A percentile compares a stretch with the other conserved stretches of the same genome.
phyloP scores from a whole-genome alignment of 2,888 invertebrate species.

The Phortica okadai region DNA sequence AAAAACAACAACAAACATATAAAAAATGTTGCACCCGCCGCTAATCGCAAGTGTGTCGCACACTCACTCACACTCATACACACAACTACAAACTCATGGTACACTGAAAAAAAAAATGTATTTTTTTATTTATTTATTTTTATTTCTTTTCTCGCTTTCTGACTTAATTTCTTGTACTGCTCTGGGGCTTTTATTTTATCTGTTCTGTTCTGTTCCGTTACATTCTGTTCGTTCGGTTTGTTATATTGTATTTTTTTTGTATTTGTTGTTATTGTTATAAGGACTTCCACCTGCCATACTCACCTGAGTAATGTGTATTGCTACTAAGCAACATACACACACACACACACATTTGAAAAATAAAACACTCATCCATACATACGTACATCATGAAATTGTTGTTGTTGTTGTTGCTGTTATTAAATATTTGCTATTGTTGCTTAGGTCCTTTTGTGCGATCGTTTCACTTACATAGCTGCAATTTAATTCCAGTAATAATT shows the following conservation, averaged over 20 bases:
- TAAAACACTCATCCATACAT: too few relatives aligned
- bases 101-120: neutral
- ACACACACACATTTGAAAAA: neutral
- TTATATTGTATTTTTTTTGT: slow-evolving; percentile 26
- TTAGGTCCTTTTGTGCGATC: slow-evolving; percentile 19
- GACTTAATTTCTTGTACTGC: slow-evolving; percentile 15
- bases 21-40: slow-evolving; percentile 1
- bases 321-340: too few relatives aligned
- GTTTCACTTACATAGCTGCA: neutral
- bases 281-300: neutral
- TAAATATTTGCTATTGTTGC: slow-evolving; percentile 6
- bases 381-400: too few relatives aligned
- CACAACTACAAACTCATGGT: slow-evolving; percentile 7
- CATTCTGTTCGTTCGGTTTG: neutral
- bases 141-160: neutral
- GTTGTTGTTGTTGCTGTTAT: neutral
- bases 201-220: neutral
- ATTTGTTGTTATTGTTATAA: slow-evolving; percentile 43
- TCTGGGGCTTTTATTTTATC: slow-evolving; percentile 27
- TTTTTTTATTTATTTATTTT: neutral
- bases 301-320: neutral
- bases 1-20: neutral
- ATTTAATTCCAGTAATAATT: slow-evolving; percentile 5
- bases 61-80: slow-evolving; percentile 11
- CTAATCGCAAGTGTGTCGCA: neutral